Conservation (phyloP, 2,888 invertebrate genomes). For the Danaus chrysippus region DNA sequence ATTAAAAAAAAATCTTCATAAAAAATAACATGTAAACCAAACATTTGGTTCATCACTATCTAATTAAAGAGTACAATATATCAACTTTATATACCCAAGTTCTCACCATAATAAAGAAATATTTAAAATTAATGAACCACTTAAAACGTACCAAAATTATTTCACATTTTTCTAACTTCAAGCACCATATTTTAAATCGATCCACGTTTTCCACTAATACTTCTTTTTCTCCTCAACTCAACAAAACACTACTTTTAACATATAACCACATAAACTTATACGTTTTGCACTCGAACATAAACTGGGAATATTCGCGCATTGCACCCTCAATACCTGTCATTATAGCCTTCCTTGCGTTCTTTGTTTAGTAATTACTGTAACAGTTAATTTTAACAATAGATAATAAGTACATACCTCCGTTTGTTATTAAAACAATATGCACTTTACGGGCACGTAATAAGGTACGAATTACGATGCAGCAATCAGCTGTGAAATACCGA, state of each 20-base stretch:
- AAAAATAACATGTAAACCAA: no score
- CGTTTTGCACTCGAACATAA: slow-evolving; percentile 46
- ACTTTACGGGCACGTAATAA: slow-evolving; percentile 32
- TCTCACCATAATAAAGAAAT: no score
- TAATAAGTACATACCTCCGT: slow-evolving; percentile 27
- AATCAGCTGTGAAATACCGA: slow-evolving; percentile 40
- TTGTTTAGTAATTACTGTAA: slow-evolving; percentile 67
- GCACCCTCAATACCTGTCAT: slow-evolving; percentile 60
- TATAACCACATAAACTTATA: slow-evolving; percentile 32
- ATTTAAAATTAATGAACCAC: no score
- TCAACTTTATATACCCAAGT: no score
- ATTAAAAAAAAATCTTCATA: no score
- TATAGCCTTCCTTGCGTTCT: slow-evolving; percentile 56
- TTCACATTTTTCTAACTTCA: no score
- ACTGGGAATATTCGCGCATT: slow-evolving; percentile 54
- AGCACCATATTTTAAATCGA: no score
- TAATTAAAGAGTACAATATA: no score
- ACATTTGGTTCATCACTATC: no score
- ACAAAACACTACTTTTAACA: slow-evolving; percentile 30
- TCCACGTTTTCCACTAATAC: no score
- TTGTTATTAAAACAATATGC: slow-evolving; percentile 18
- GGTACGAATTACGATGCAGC: slow-evolving; percentile 33
- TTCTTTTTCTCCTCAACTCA: neutral
- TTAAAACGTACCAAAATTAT: no score
- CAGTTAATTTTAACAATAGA: slow-evolving; percentile 55